phyloP scores from a whole-genome alignment of 2,113 vertebrate genomes.

The Urocolius indicus region DNA sequence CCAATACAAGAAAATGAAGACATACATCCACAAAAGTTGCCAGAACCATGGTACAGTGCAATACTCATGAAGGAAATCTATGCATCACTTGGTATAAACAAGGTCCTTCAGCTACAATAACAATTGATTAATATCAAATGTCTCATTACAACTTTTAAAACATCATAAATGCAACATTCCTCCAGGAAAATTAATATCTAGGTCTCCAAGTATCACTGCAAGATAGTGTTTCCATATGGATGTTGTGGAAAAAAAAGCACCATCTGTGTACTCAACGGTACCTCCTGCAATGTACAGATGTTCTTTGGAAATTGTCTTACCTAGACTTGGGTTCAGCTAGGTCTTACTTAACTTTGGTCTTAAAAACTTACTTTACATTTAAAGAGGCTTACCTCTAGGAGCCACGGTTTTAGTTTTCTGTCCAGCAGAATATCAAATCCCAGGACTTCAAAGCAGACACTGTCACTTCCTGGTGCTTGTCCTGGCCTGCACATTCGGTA shows the following conservation, averaged over 20 bases:
- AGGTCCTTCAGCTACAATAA: background rate
- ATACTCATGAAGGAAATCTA: background rate
- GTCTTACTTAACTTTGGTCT: background rate
- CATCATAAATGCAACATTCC: background rate
- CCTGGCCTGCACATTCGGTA: slow-evolving; percentile 98
- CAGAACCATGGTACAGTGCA: background rate
- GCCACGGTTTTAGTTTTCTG: slow-evolving; percentile 98
- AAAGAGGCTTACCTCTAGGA: slow-evolving; percentile 88
- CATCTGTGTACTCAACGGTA: background rate
- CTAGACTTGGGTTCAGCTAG: background rate
- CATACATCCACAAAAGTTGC: background rate
- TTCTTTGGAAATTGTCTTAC: background rate
- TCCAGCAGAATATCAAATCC: slow-evolving; percentile 98
- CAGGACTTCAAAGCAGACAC: slow-evolving; percentile 96
- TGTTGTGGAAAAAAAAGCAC: background rate
- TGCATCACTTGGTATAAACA: background rate
- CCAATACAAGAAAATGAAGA: background rate
- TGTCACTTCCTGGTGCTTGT: slow-evolving; percentile 95
- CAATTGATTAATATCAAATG: background rate
- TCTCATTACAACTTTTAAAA: background rate
- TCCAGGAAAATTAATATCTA: background rate
- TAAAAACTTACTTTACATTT: background rate
- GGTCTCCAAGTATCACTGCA: background rate
- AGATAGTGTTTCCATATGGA: background rate
- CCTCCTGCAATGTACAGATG: background rate